Base-by-base conservation (phyloP, 2,113 vertebrate species). In the Euleptes europaea region DNA sequence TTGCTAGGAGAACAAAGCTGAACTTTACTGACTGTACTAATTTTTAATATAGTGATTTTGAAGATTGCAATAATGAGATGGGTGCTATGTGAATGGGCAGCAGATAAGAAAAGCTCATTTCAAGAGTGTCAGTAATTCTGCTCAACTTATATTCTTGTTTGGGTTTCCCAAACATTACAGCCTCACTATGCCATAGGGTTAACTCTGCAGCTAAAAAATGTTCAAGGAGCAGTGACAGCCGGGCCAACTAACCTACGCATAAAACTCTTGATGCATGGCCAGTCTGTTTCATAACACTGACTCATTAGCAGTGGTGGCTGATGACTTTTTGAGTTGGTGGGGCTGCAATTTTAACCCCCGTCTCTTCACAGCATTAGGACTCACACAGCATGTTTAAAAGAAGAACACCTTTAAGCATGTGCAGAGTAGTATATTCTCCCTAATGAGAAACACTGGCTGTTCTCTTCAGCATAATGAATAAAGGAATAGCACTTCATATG, bases 201-300 rank as follows among this genome's bases (percentile, higher is more conserved):
- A 72, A 54, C 14, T 70, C 44, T 72, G 49, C 35, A 72, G 51
- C 33, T 82, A 54, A 72, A 65, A 19, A 57, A 85, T 42, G 54
- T 72, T 47, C 42, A 70, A 10, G 10, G 80, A 73, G 71, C 35
- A 44, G 40, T 75, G 44, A 51, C 47, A 76, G 26, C 54, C 47
- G 19, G 26, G 33, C 60, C n/a, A 67, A 26, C 31, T 79, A 60
- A 85, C 54, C n/a, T 47, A 44, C 69, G 33, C 40, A 63, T 63
- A 85, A 73, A 73, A 79, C 42, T 79, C 49, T 79, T 78, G 77
- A 85, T 79, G 49, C 35, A 71, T 60, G 31, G 33, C 23, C 28
- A 26, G 40, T 75, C 72, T 60, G 33, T 47, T 83, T 85, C 40
- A 12, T 63, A 47, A 31, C 15, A 79, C 26, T 44, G 38, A 69